A percentile compares a stretch with the other conserved stretches of the same genome.
phyloP scores from a whole-genome alignment of 2,888 invertebrate species.

The Flexamia atlantica region DNA sequence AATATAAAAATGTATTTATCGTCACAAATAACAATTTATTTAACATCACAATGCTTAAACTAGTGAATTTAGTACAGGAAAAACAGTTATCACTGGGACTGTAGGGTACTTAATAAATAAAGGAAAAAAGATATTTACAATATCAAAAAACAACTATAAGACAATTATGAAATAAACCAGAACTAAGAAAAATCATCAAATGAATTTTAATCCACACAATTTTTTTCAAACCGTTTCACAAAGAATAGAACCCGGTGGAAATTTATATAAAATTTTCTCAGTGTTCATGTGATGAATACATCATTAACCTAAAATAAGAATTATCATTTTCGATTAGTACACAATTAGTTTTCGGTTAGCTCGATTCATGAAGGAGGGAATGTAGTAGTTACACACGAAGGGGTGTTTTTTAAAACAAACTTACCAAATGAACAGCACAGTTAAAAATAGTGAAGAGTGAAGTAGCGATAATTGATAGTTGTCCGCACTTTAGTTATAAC shows the following conservation, averaged over 20 bases:
- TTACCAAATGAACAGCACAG: conserved; percentile 31
- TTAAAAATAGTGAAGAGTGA: conserved; percentile 39
- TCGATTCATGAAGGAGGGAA: conserved; percentile 20
- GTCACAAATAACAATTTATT: conserved; percentile 22
- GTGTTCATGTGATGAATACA: not conserved
- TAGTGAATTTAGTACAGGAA: conserved; percentile 7
- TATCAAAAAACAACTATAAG: conserved; percentile 23
- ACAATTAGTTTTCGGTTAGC: conserved; percentile 53
- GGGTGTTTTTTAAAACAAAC: conserved; percentile 36
- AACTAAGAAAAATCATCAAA: not conserved
- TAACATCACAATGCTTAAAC: conserved; percentile 23
- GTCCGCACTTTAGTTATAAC: not conserved
- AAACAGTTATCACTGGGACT: not conserved
- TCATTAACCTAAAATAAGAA: not conserved
- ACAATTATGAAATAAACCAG: not conserved
- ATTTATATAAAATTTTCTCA: not conserved
- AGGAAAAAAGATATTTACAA: conserved; percentile 39
- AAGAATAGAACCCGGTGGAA: not conserved
- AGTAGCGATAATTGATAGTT: conserved; percentile 24
- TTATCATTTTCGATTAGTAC: conserved; percentile 38
- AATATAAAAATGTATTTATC: conserved; percentile 6
- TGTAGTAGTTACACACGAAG: conserved; percentile 41
- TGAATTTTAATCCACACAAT: not conserved
- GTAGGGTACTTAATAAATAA: not conserved
- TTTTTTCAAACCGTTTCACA: not conserved